phyloP scores from a whole-genome alignment of 2,113 vertebrate species.

The Donacobius atricapilla region DNA sequence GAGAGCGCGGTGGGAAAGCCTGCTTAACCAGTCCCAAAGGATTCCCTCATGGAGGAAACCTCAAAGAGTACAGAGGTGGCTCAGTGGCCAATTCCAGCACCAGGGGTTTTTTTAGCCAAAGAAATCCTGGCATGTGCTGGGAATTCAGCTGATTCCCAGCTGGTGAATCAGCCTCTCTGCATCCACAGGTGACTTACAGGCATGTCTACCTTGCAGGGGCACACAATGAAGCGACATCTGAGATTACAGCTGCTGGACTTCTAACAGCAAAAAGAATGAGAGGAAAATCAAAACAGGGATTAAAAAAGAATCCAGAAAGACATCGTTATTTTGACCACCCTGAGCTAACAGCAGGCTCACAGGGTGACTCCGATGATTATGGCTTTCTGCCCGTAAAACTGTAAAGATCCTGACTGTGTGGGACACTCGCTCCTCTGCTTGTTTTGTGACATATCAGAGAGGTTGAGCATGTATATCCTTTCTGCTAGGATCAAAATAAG shows the following conservation, averaged over 20 bases:
- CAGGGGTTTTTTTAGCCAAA: not conserved
- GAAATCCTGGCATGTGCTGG: not conserved
- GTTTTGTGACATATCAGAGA: not conserved
- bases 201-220: not conserved
- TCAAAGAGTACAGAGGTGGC: slow-evolving; percentile 21
- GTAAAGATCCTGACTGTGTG: not conserved
- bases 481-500: not conserved
- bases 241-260: not conserved
- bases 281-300: not conserved
- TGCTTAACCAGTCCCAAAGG: slow-evolving; percentile 3
- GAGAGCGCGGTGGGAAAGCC: not conserved
- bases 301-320: not conserved
- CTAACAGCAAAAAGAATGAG: not conserved
- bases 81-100: slow-evolving; percentile 11
- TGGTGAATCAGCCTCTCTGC: not conserved
- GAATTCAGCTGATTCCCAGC: slow-evolving; percentile 6
- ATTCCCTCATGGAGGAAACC: slow-evolving; percentile 45
- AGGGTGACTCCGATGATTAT: not conserved
- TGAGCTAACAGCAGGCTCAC: not conserved
- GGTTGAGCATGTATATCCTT: not conserved
- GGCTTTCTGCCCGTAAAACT: not conserved
- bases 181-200: not conserved
- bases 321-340: not conserved
- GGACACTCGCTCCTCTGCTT: not conserved
- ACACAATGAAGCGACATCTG: not conserved